These are phyloP conservation scores for Jordanella pulchra DNA, from an alignment of 2,797 vertebrate species.

Conservation along the genomic window DNA sequence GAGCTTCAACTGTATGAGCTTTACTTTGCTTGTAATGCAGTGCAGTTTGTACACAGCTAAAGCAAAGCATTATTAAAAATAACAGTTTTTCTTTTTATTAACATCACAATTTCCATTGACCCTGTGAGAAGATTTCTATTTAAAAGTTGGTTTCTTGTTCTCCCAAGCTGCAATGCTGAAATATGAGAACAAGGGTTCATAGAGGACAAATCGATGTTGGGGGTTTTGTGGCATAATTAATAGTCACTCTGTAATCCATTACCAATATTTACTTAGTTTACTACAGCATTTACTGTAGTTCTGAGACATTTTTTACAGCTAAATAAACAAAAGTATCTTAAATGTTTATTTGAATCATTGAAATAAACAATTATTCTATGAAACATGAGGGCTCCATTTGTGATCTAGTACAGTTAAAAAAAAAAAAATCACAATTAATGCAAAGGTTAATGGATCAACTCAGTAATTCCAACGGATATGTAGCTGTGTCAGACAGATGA, in stretches of 20 bases:
- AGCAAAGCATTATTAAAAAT: conserved; percentile 15
- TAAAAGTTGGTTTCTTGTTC: conserved; percentile 60
- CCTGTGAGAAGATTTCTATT: conserved; percentile 52
- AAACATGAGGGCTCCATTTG: background rate
- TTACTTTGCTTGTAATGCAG: background rate
- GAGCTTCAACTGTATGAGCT: background rate
- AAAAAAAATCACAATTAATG: conserved; percentile 4
- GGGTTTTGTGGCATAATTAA: conserved; percentile 58
- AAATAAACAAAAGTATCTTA: background rate
- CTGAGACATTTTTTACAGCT: conserved; percentile 10
- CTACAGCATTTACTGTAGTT: conserved; percentile 9
- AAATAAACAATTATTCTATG: background rate
- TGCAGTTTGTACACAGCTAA: conserved; percentile 3
- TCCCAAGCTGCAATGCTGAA: conserved; percentile 47
- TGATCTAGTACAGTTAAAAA: conserved; percentile 9
- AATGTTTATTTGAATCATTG: conserved; percentile 9
- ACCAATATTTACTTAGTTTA: no score
- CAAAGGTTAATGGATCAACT: conserved; percentile 17
- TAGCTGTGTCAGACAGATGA: background rate
- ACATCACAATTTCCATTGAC: conserved; percentile 38
- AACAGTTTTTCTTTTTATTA: conserved; percentile 44
- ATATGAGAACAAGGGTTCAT: conserved; percentile 58
- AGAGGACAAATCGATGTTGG: conserved; percentile 44
- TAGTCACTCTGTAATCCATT: conserved; percentile 51
- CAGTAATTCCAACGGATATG: conserved; percentile 9